Conservation (phyloP, 2,888 invertebrate genomes). For the Machimus atricapillus region DNA sequence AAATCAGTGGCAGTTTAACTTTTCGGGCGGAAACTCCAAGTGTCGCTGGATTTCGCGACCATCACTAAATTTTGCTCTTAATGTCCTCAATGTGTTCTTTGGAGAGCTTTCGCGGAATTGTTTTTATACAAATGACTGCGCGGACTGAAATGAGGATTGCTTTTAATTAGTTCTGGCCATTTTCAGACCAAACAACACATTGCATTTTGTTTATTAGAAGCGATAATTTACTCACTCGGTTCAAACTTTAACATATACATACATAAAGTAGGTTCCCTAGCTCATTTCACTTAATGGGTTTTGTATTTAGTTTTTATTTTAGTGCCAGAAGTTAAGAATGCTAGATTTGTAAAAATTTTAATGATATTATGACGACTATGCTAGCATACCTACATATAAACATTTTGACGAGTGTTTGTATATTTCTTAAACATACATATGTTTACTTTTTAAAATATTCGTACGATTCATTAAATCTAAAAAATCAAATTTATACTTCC, state of each 20-base stretch:
- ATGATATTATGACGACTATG: too few species aligned
- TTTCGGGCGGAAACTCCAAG: constrained; percentile 15
- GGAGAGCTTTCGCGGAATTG: neutral
- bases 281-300: neutral
- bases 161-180: neutral
- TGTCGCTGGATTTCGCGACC: neutral
- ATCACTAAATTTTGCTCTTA: neutral
- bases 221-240: neutral
- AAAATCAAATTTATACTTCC: too few species aligned
- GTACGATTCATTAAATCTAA: too few species aligned
- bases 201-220: neutral
- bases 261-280: neutral
- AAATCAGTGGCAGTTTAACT: constrained; percentile 18
- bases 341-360: too few species aligned
- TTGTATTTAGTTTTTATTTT: neutral
- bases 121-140: neutral
- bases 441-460: too few species aligned
- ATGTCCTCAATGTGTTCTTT: neutral
- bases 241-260: neutral
- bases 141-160: neutral
- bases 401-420: too few species aligned
- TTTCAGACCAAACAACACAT: neutral
- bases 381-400: too few species aligned
- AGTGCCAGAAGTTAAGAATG: too few species aligned
- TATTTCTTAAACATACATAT: too few species aligned